These are phyloP conservation scores for Tonatia bakeri DNA, from an alignment of 2,113 vertebrate genomes.

Conservation along the genomic window DNA sequence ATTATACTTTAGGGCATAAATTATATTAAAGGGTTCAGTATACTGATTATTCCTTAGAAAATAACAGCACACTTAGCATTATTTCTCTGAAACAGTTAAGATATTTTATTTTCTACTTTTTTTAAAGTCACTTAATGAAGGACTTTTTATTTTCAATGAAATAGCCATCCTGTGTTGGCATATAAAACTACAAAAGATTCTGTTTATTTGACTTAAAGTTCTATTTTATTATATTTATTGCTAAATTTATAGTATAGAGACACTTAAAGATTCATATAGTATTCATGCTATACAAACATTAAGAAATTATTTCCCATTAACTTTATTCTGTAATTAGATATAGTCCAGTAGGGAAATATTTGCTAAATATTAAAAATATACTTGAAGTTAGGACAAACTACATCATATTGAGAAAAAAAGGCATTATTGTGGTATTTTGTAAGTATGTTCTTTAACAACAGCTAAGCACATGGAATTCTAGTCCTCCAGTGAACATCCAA, in stretches of 20 bases:
- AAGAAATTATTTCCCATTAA: neutral
- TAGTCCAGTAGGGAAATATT: neutral
- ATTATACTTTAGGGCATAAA: slow-evolving; percentile 20
- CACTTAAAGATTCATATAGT: neutral
- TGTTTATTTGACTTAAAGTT: neutral
- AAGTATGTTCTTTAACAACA: neutral
- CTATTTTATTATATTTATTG: neutral
- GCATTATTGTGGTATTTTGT: neutral
- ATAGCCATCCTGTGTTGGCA: neutral
- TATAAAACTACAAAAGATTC: neutral
- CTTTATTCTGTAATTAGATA: neutral
- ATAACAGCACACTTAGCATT: neutral
- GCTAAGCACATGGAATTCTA: neutral
- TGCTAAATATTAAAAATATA: slow-evolving; percentile 5
- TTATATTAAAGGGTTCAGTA: neutral
- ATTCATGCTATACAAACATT: neutral
- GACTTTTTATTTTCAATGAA: neutral
- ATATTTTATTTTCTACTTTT: neutral
- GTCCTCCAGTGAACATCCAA: neutral
- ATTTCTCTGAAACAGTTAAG: neutral
- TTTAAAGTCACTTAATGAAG: neutral
- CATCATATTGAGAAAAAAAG: neutral
- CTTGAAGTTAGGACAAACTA: neutral
- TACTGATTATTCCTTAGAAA: slow-evolving; percentile 14
- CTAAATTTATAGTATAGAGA: neutral